Conservation (phyloP, 2,888 invertebrate genomes). For the Hypolimnas misippus region DNA sequence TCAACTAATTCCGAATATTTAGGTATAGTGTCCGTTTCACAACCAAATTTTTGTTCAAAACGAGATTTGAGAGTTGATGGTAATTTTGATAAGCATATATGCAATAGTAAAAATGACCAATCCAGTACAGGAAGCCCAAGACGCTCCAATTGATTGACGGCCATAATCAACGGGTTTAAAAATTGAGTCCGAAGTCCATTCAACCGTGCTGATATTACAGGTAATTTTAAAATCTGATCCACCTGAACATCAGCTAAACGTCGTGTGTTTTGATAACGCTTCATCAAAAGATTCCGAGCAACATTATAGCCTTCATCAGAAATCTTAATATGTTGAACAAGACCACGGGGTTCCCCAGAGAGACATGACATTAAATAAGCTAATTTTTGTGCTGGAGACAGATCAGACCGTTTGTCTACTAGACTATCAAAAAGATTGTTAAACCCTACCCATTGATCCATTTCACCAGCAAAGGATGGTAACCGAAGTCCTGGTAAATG, state of each 20-base stretch:
- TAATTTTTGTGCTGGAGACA: not conserved
- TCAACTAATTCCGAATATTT: not conserved
- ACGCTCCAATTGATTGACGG: not conserved
- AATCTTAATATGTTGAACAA: not conserved
- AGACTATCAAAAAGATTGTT: slow-evolving; percentile 6
- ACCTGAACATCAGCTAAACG: not conserved
- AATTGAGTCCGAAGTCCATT: slow-evolving; percentile 8
- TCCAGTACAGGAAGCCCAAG: not conserved
- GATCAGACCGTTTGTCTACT: not conserved
- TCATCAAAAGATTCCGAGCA: not conserved
- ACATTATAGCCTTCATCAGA: not conserved
- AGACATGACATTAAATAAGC: too few relatives aligned
- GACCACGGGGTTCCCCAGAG: not conserved
- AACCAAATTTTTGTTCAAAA: not conserved
- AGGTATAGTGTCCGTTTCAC: not conserved
- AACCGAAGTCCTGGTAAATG: slow-evolving; percentile 10
- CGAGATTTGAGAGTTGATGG: not conserved
- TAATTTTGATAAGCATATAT: slow-evolving; percentile 2
- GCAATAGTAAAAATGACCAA: not conserved
- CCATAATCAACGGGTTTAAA: slow-evolving; percentile 2
- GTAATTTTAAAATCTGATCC: slow-evolving; percentile 6
- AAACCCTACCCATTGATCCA: slow-evolving; percentile 6
- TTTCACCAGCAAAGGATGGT: slow-evolving; percentile 2
- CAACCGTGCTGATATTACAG: not conserved
- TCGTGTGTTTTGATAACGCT: not conserved